phyloP scores from a whole-genome alignment of 2,113 vertebrate genomes.

The Chlorodrepanis virens region DNA sequence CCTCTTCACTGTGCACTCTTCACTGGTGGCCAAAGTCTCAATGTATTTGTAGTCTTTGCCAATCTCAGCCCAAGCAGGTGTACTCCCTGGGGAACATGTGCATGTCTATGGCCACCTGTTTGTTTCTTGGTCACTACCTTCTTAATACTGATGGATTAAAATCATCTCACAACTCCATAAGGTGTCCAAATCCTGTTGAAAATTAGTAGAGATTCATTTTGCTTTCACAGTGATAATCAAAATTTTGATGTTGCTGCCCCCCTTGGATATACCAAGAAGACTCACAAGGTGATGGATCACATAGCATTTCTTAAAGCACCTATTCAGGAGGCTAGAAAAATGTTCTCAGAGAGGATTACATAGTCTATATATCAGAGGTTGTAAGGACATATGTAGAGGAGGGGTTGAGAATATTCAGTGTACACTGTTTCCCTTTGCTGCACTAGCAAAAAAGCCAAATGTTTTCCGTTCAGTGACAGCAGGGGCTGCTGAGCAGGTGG shows the following conservation, averaged over 20 bases:
- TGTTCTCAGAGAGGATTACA: neutral
- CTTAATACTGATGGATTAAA: neutral
- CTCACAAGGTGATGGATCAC: neutral
- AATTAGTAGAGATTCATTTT: neutral
- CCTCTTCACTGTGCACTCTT: neutral
- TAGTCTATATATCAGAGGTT: neutral
- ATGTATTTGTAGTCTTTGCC: neutral
- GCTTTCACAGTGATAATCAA: neutral
- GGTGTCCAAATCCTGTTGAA: neutral
- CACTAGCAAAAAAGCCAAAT: conserved; percentile 1
- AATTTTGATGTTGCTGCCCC: neutral
- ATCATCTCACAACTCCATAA: neutral
- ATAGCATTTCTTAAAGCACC: neutral
- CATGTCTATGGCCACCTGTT: neutral
- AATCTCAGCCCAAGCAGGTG: neutral
- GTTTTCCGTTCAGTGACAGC: neutral
- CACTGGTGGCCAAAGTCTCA: neutral
- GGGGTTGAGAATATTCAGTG: neutral
- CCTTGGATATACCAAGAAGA: neutral
- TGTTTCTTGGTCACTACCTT: neutral
- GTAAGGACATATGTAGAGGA: neutral
- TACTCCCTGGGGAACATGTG: neutral
- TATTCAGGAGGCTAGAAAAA: neutral
- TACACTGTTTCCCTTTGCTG: neutral
- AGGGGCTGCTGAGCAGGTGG: conserved; percentile 25